These are phyloP conservation scores for Paratilapia polleni DNA, from an alignment of 2,113 vertebrate genomes.

Conservation along the genomic window DNA sequence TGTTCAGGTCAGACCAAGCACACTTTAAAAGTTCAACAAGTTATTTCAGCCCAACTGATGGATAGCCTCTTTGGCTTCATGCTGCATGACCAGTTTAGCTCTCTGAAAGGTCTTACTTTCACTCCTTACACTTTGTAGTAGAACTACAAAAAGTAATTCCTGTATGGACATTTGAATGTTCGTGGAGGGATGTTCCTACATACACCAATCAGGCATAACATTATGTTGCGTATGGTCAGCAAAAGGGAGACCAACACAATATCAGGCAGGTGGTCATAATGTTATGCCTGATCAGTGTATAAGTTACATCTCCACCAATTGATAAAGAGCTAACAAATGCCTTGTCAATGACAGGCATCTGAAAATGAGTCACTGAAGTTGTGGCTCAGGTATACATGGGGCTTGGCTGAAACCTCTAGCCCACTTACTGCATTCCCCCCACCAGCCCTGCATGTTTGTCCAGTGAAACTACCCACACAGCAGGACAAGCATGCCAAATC, in stretches of 20 bases:
- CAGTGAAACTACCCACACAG: slow-evolving; percentile 11
- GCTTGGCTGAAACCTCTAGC: background rate
- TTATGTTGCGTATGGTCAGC: too few relatives aligned
- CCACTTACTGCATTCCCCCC: background rate
- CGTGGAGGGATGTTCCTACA: background rate
- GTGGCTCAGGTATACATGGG: background rate
- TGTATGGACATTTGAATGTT: background rate
- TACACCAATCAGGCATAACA: too few relatives aligned
- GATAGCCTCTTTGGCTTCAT: background rate
- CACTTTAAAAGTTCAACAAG: slow-evolving; percentile 5
- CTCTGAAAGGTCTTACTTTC: background rate
- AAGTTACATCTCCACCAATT: background rate
- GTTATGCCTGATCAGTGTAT: too few relatives aligned
- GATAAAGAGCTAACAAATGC: background rate
- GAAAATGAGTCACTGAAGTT: background rate
- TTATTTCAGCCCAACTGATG: background rate
- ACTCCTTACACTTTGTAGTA: background rate
- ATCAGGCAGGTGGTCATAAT: too few relatives aligned
- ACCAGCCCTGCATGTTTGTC: slow-evolving; percentile 2
- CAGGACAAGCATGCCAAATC: slow-evolving; percentile 19
- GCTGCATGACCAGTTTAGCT: background rate
- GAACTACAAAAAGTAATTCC: background rate
- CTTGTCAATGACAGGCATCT: background rate
- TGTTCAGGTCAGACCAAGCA: slow-evolving; percentile 2
- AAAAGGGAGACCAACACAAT: too few relatives aligned